phyloP scores from a whole-genome alignment of 2,888 invertebrate genomes.

The Plebejus argus region DNA sequence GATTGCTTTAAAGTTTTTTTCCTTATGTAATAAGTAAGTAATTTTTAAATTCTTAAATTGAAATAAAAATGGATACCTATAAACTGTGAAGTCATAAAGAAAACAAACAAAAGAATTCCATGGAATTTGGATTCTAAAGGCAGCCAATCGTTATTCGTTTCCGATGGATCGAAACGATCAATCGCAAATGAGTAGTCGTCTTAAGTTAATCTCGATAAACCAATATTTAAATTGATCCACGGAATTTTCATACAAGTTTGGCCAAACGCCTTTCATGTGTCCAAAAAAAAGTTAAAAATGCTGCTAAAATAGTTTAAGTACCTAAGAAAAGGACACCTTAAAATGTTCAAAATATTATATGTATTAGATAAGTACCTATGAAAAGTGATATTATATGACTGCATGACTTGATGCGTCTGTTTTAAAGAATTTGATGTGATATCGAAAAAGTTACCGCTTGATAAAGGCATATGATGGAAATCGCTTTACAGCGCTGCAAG shows the following conservation, averaged over 20 bases:
- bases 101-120: not conserved
- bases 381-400: not conserved
- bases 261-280: not conserved
- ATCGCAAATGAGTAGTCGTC: not conserved
- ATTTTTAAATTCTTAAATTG: not conserved
- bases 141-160: not conserved
- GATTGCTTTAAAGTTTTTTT: slow-evolving; percentile 8
- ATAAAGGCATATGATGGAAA: not conserved
- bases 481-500: not conserved
- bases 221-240: not conserved
- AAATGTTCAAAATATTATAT: not conserved
- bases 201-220: not conserved
- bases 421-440: not conserved
- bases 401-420: not conserved
- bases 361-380: not conserved
- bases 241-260: not conserved
- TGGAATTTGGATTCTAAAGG: not conserved
- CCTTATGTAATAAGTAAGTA: not conserved
- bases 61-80: not conserved
- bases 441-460: not conserved
- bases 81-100: not conserved
- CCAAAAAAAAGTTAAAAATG: not conserved
- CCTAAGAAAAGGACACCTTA: not conserved
- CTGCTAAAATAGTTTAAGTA: not conserved
- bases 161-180: not conserved